Evolutionary conservation across 2,113 vertebrate genomes (phyloP), one percentile per base, ranked within the genome.

Genomic region (Clarias batrachus): DNA sequence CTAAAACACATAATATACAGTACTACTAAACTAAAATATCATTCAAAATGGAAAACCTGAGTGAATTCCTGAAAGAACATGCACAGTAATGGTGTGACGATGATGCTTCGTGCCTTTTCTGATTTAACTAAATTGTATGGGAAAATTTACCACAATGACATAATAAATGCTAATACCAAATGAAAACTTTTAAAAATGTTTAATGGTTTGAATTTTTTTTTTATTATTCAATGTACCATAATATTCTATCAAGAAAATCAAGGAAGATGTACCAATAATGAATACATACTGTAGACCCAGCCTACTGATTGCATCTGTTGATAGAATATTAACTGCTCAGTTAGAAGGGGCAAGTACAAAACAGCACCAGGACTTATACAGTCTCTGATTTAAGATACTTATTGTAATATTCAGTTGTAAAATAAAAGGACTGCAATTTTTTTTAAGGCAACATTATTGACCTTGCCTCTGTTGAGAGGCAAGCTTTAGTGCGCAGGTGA

Each of bases 401-500:
- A 25, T 41, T 56, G 37, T 81, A 82, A 81, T 59, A 80, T 76
- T 52, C 41, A 33, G 17, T 41, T 54, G 23, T 54, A 52, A 56
- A 54, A 85, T 81, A 56, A 66, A 87, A 82, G 59, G n/a, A 59
- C 30, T 27, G 54, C 25, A 86, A n/a, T 52, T 54, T 14, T 77
- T 78, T 54, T 86, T 83, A 86, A 84, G 78, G 56, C 83, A 52
- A 25, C 37, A 57, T 83, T 85, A 85, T 89, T 88, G 87, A 87
- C 89, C 85, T 85, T 63, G 83, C 85, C 23, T 87, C 68, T 63
- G 85, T 82, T 86, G 59, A 86, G 70, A 89, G 87, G 65, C 41
- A 86, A n/a, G 84, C 76, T 84, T 87, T 88, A 86, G 79, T 81
- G 90, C 94, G 92, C 91, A 94, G 92, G 94, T 95, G 92, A 92